These are phyloP conservation scores for Tiliqua scincoides DNA, from an alignment of 2,113 vertebrate species.

Conservation along the genomic window DNA sequence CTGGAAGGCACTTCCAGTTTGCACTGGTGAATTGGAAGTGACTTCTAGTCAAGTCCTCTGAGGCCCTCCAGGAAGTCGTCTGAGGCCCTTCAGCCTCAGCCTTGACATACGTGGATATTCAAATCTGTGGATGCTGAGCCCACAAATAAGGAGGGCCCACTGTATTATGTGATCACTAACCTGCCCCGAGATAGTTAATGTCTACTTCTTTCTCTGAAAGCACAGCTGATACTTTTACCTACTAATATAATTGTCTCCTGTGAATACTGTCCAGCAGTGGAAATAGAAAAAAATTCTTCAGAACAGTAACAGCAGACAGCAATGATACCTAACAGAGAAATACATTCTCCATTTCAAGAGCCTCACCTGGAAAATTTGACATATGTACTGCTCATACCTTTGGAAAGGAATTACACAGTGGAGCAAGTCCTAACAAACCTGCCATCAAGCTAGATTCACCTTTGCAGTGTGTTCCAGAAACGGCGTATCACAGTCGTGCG, in stretches of 20 bases:
- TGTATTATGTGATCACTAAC: no score
- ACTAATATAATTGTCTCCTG: not conserved
- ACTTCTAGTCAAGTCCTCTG: no score
- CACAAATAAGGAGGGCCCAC: no score
- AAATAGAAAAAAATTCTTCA: not conserved
- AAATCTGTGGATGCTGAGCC: no score
- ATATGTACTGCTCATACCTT: not conserved
- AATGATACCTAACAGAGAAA: not conserved
- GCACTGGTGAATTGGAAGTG: no score
- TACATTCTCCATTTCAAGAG: not conserved
- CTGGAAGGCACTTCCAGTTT: no score
- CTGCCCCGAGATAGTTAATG: not conserved
- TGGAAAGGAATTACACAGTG: not conserved
- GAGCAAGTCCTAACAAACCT: not conserved
- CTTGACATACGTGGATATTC: no score
- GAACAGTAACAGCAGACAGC: not conserved
- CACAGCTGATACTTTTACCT: not conserved
- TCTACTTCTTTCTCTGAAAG: not conserved
- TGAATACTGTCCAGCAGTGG: not conserved
- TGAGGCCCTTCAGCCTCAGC: no score
- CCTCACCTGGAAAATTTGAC: not conserved
- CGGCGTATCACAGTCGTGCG: conserved; percentile 95
- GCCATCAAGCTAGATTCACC: conserved; percentile 71
- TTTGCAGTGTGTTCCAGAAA: conserved; percentile 98
- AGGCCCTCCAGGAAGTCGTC: no score